These are phyloP conservation scores for Tursiops truncatus DNA, from an alignment of 2,113 vertebrate species.

Conservation along the genomic window DNA sequence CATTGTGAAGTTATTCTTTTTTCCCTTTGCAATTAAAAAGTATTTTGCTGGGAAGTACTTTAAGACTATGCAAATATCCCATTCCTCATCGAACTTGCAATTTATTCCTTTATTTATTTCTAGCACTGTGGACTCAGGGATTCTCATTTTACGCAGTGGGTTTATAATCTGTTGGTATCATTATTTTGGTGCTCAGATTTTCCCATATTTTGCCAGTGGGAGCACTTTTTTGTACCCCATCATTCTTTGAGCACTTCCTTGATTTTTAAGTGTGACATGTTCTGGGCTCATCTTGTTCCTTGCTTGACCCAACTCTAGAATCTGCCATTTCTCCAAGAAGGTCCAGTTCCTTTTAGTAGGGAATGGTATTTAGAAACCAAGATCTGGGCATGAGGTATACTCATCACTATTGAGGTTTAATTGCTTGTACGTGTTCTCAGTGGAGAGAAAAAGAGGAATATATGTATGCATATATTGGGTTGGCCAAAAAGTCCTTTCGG, in stretches of 20 bases:
- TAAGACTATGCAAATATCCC: background rate
- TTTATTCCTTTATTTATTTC: background rate
- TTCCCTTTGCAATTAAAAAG: background rate
- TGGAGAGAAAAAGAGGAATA: background rate
- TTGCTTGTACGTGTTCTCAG: background rate
- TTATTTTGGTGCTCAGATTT: background rate
- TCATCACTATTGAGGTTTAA: background rate
- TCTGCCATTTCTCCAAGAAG: background rate
- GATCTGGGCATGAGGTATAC: background rate
- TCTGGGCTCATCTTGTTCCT: background rate
- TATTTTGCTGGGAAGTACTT: background rate
- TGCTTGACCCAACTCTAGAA: background rate
- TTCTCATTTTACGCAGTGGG: background rate
- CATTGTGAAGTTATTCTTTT: background rate
- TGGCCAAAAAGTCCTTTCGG: no score
- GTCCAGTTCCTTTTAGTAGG: background rate
- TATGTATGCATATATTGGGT: background rate
- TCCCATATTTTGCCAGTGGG: background rate
- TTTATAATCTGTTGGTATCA: background rate
- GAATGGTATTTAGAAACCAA: slow-evolving; percentile 31
- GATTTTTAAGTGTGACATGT: background rate
- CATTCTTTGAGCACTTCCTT: background rate
- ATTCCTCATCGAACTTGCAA: background rate
- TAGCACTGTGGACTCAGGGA: background rate
- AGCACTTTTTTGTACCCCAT: background rate